These are phyloP conservation scores for Musca domestica DNA, from an alignment of 1,140 invertebrate species.

Conservation along the genomic window DNA sequence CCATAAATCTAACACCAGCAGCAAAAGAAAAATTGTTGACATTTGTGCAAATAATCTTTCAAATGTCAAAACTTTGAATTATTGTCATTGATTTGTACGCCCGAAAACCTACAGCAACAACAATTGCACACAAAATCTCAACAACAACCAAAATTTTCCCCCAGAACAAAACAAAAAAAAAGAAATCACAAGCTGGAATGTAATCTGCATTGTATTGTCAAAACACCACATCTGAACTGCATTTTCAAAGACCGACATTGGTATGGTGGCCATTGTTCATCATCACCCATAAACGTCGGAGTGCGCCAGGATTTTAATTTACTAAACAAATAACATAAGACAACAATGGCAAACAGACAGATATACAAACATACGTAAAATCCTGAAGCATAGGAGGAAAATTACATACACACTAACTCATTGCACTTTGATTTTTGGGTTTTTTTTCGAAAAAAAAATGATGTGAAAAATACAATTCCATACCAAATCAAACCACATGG, in stretches of 20 bases:
- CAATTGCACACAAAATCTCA: no score
- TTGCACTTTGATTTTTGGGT: no score
- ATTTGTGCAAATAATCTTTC: slow-evolving; percentile 20
- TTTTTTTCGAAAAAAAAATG: no score
- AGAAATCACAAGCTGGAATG: not conserved
- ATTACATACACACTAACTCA: no score
- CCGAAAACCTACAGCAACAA: no score
- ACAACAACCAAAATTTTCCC: no score
- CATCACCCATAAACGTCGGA: slow-evolving; percentile 18
- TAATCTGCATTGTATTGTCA: not conserved
- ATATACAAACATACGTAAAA: no score
- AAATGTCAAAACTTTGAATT: slow-evolving; percentile 23
- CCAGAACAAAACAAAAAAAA: not conserved
- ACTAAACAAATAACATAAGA: slow-evolving; percentile 20
- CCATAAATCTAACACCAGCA: not conserved
- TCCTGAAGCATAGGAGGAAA: no score
- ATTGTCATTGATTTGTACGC: slow-evolving; percentile 16
- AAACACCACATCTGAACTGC: no score
- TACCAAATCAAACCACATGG: no score
- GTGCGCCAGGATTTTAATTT: slow-evolving; percentile 18
- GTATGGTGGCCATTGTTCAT: not conserved
- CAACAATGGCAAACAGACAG: not conserved
- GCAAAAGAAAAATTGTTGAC: slow-evolving; percentile 13
- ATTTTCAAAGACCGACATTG: no score
- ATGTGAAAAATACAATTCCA: no score